Evolutionary conservation across 2,797 vertebrate species (phyloP).

Genomic region (Syndactyla subalaris): DNA sequence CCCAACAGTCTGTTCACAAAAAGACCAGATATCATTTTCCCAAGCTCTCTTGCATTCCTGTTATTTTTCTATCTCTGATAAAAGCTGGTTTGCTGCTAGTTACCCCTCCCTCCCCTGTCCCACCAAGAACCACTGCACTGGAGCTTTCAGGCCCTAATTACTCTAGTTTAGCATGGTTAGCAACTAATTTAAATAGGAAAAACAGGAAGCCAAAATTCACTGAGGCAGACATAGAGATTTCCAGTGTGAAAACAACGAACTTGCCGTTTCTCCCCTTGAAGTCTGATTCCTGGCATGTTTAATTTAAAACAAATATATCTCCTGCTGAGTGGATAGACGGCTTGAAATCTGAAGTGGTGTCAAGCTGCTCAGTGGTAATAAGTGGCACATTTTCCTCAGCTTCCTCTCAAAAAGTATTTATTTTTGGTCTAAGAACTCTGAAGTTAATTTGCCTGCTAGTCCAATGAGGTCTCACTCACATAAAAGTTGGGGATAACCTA

Average conservation of each 20-base stretch:
- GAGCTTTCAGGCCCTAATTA: constrained; percentile 28
- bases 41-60: not conserved
- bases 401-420: constrained; percentile 36
- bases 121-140: not conserved
- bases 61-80: not conserved
- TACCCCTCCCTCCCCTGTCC: not conserved
- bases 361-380: constrained; percentile 29
- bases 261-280: constrained; percentile 16
- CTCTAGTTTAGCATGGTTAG: not conserved
- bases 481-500: not conserved
- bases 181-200: constrained; percentile 64
- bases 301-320: constrained; percentile 67
- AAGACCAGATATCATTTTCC: not conserved
- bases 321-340: constrained; percentile 8
- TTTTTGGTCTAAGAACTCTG: constrained; percentile 40
- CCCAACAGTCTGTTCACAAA: constrained; percentile 19
- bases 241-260: constrained; percentile 33
- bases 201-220: constrained; percentile 32
- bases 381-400: constrained; percentile 38
- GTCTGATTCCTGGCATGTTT: constrained; percentile 36
- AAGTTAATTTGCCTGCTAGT: constrained; percentile 34
- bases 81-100: not conserved
- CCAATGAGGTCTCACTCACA: not conserved
- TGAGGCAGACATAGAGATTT: constrained; percentile 15
- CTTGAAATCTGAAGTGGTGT: constrained; percentile 51